A percentile compares a stretch with the other conserved stretches of the same genome.
Evolutionary conservation across 2,113 vertebrate species (phyloP).

Genomic region (Bubo bubo): DNA sequence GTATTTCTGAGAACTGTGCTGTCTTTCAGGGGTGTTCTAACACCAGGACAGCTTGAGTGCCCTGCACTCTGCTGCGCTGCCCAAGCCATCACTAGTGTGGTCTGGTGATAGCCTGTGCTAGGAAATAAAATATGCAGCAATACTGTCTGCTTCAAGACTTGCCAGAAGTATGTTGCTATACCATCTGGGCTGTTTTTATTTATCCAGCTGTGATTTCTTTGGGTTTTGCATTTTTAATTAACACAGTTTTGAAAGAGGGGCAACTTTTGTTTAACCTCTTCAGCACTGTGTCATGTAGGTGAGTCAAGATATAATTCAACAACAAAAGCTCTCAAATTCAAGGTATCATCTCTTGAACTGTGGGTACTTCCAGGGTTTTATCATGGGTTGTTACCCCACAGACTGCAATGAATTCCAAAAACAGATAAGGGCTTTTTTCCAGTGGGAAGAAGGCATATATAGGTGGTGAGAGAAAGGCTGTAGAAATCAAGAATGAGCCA

Average conservation of each 20-base stretch:
- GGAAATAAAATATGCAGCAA: conserved; percentile 74
- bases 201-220: conserved; percentile 77
- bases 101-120: neutral
- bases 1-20: neutral
- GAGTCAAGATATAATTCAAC: neutral
- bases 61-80: neutral
- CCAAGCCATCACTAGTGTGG: neutral
- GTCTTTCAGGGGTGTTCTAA: neutral
- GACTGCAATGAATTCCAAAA: neutral
- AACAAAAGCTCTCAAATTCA: neutral
- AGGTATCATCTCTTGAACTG: neutral
- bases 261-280: conserved; percentile 61
- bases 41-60: neutral
- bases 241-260: conserved; percentile 60
- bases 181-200: conserved; percentile 77
- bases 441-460: neutral
- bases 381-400: neutral
- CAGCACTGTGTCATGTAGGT: neutral
- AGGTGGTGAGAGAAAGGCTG: neutral
- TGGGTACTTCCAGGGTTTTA: neutral
- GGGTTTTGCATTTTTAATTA: conserved; percentile 78
- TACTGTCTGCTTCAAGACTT: conserved; percentile 67
- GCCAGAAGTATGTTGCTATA: conserved; percentile 71
- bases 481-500: neutral
- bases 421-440: neutral